Evolutionary conservation across 2,888 invertebrate species (phyloP).

Genomic region (Tetragonisca angustula): DNA sequence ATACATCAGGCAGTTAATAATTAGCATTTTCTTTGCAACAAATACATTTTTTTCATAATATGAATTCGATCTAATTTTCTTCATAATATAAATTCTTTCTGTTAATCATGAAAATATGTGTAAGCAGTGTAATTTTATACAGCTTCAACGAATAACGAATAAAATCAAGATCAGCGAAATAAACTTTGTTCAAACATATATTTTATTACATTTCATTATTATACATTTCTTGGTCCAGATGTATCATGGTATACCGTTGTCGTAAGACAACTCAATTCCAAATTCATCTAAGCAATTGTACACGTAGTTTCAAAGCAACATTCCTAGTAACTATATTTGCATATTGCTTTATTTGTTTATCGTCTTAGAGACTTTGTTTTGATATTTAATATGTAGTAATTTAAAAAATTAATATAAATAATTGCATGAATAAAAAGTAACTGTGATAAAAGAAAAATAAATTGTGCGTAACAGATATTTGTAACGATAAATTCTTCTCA

Average conservation of each 20-base stretch:
- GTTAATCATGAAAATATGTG: not conserved
- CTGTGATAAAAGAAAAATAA: not conserved
- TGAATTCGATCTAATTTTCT: constrained; percentile 18
- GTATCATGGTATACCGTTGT: constrained; percentile 62
- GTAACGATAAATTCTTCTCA: constrained; percentile 1
- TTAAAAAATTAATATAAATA: not conserved
- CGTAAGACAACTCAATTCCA: constrained; percentile 65
- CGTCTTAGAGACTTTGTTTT: constrained; percentile 16
- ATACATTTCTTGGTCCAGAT: constrained; percentile 75
- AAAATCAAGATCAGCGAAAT: constrained; percentile 27
- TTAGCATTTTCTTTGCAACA: constrained; percentile 45
- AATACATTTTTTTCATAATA: constrained; percentile 32
- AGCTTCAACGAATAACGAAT: not conserved
- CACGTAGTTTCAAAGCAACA: constrained; percentile 27
- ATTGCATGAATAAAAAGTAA: constrained; percentile 9
- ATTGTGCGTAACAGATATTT: not conserved
- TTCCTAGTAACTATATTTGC: constrained; percentile 41
- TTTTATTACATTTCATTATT: constrained; percentile 64
- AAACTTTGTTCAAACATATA: constrained; percentile 53
- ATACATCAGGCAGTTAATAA: constrained; percentile 66
- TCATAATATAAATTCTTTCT: constrained; percentile 31
- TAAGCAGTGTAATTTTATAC: constrained; percentile 22
- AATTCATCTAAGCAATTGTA: constrained; percentile 58
- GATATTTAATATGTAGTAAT: constrained; percentile 11
- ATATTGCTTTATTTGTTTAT: constrained; percentile 50